Percentiles rank a stretch among this genome's conserved stretches.
Evolutionary conservation across 2,113 vertebrate genomes (phyloP).

Genomic region (Laticauda colubrina): DNA sequence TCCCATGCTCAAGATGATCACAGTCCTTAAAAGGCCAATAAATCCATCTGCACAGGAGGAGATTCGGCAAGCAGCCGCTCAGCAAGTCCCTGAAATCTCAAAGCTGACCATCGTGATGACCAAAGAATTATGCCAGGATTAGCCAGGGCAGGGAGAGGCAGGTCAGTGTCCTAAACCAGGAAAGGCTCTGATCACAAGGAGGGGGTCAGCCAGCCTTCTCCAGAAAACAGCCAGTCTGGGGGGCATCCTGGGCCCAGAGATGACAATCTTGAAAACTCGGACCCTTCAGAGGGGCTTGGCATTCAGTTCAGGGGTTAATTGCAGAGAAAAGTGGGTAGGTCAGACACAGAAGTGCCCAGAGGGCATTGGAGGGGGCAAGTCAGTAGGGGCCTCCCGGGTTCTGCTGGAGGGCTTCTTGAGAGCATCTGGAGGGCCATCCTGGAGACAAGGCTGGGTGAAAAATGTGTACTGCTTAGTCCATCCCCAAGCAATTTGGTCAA

Average conservation of each 20-base stretch:
- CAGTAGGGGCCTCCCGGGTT: not conserved
- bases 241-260: not conserved
- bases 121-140: not conserved
- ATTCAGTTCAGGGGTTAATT: not conserved
- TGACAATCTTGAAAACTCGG: not conserved
- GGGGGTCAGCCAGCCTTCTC: not conserved
- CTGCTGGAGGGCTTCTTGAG: not conserved
- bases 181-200: not conserved
- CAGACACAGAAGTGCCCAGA: not conserved
- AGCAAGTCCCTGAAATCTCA: not conserved
- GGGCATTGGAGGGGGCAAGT: not conserved
- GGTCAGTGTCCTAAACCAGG: not conserved
- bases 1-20: not conserved
- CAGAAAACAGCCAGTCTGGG: not conserved
- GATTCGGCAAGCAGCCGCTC: not conserved
- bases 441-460: not conserved
- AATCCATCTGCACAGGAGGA: not conserved
- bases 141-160: not conserved
- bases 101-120: not conserved
- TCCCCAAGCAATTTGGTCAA: not conserved
- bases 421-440: not conserved
- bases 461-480: not conserved
- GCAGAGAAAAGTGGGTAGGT: not conserved
- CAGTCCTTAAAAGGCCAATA: not conserved
- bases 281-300: not conserved